These are phyloP conservation scores for Indicator indicator DNA, from an alignment of 2,113 vertebrate species.

Conservation along the genomic window DNA sequence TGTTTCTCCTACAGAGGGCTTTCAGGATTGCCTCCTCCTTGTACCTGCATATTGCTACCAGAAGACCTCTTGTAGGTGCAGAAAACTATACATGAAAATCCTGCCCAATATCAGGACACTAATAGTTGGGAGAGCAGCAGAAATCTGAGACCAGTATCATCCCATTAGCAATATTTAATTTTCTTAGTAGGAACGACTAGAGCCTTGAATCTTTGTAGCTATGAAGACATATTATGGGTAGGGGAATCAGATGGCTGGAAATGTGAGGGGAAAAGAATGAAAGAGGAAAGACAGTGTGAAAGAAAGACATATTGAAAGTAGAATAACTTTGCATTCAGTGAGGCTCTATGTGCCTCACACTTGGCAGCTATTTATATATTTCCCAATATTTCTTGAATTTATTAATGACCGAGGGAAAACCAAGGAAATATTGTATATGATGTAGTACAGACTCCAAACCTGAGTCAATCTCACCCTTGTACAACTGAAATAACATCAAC, in stretches of 20 bases:
- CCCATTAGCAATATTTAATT: background rate
- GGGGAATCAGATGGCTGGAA: conserved; percentile 19
- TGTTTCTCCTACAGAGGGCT: background rate
- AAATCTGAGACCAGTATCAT: background rate
- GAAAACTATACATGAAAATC: background rate
- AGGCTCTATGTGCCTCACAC: background rate
- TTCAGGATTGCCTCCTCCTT: background rate
- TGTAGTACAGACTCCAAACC: background rate
- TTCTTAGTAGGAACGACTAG: background rate
- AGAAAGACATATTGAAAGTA: conserved; percentile 28
- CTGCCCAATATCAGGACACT: rapidly evolving
- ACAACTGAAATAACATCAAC: conserved; percentile 62
- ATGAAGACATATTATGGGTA: background rate
- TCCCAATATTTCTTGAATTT: conserved; percentile 35
- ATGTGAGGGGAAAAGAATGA: background rate
- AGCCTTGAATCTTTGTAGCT: background rate
- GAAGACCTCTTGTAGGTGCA: background rate
- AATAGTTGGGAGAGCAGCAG: background rate
- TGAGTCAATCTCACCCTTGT: background rate
- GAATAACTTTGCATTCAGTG: conserved; percentile 2
- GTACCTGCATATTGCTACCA: rapidly evolving
- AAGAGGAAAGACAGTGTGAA: background rate
- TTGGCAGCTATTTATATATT: conserved; percentile 52
- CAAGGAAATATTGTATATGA: background rate
- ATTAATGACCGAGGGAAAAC: background rate